Evolutionary conservation across 2,797 vertebrate genomes (phyloP), one percentile per base, ranked within the genome.

Genomic region (Esox lucius): DNA sequence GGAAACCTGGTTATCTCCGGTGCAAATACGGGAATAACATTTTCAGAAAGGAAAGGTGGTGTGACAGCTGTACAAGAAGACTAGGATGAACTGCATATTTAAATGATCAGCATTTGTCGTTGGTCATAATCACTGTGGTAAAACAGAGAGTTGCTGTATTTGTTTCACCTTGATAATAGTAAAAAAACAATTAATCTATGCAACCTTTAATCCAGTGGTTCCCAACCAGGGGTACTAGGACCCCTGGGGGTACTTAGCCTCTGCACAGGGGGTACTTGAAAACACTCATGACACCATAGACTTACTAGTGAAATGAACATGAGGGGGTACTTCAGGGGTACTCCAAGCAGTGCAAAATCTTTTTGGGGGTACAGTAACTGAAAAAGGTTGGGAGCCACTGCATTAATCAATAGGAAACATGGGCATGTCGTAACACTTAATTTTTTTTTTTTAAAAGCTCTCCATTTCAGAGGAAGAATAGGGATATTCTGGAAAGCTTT

Each of bases 381-480:
- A n/a, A n/a, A n/a, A n/a, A n/a, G n/a, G n/a, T n/a, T n/a, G n/a
- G n/a, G n/a, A n/a, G n/a, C n/a, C n/a, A n/a, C n/a, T n/a, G n/a
- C n/a, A n/a, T n/a, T n/a, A n/a, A n/a, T n/a, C n/a, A n/a, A n/a
- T n/a, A n/a, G n/a, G n/a, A n/a, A n/a, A n/a, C n/a, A n/a, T n/a
- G n/a, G n/a, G n/a, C n/a, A n/a, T n/a, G n/a, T 28, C 26, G 1
- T 26, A 26, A 26, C 26, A 24, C 42, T 26, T 15, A 70, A n/a
- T n/a, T n/a, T n/a, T n/a, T n/a, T n/a, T n/a, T n/a, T n/a, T n/a
- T n/a, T n/a, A 68, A 26, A 6, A n/a, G 1, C 22, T 2, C 46
- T 68, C 13, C 4, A 35, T 69, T 48, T 69, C 67, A 69, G 42
- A 26, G 13, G 67, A 48, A 70, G 68, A 70, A 26, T 49, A 28